Percentiles rank a stretch among this genome's conserved stretches.
Conservation (phyloP, 2,888 invertebrate genomes). For the Punctoribates punctum region DNA sequence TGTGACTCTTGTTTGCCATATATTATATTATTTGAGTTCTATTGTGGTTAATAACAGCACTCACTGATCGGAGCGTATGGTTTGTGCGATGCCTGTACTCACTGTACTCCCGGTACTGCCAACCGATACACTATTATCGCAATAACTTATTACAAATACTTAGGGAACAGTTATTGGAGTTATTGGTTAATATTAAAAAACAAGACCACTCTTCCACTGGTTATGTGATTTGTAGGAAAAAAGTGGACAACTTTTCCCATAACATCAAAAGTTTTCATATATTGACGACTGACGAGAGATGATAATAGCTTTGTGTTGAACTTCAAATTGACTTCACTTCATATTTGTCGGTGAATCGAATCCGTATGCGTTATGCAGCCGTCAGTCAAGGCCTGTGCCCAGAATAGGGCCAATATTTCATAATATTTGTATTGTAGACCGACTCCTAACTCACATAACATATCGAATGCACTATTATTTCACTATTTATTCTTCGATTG, state of each 20-base stretch:
- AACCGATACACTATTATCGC: conserved; percentile 26
- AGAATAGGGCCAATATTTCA: conserved; percentile 22
- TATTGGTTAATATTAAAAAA: conserved; percentile 36
- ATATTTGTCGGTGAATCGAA: conserved; percentile 28
- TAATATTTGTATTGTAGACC: conserved; percentile 32
- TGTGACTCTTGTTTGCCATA: conserved; percentile 11
- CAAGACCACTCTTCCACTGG: conserved; percentile 22
- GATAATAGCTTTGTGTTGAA: conserved; percentile 25
- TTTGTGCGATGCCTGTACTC: not conserved
- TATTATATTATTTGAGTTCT: conserved; percentile 14
- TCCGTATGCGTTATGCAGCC: conserved; percentile 4
- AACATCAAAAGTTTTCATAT: conserved; percentile 22
- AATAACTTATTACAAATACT: conserved; percentile 34
- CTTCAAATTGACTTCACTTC: conserved; percentile 32
- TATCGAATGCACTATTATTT: conserved; percentile 18
- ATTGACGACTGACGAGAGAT: conserved; percentile 32
- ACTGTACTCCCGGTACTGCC: not conserved
- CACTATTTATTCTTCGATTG: conserved; percentile 1
- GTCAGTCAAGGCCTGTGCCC: conserved; percentile 27
- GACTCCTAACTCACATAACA: conserved; percentile 1
- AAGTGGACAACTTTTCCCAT: conserved; percentile 13
- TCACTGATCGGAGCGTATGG: not conserved
- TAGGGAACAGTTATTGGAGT: not conserved
- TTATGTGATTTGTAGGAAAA: conserved; percentile 10
- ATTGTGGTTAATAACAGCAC: conserved; percentile 30